phyloP scores from a whole-genome alignment of 2,797 vertebrate genomes.

The Telmatherina bonti region DNA sequence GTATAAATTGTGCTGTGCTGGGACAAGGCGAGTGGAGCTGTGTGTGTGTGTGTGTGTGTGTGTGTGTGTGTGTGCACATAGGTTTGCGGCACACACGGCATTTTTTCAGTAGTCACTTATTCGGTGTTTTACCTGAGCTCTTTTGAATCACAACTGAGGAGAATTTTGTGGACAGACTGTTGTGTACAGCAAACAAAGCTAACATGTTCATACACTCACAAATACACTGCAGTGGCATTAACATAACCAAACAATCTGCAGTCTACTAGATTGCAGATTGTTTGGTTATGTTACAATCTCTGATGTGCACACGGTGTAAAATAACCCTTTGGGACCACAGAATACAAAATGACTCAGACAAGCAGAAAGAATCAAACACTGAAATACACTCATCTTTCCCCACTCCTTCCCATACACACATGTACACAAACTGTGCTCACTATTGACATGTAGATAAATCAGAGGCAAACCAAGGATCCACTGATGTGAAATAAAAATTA shows the following conservation, averaged over 20 bases:
- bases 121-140: slow-evolving; percentile 45
- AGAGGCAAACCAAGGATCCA: slow-evolving; percentile 64
- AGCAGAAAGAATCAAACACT: slow-evolving; percentile 73
- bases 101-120: slow-evolving; percentile 33
- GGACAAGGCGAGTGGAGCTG: slow-evolving; percentile 26
- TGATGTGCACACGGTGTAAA: slow-evolving; percentile 63
- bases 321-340: slow-evolving; percentile 63
- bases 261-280: slow-evolving; percentile 45
- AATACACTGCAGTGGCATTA: slow-evolving; percentile 32
- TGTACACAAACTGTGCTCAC: slow-evolving; percentile 23
- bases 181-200: slow-evolving; percentile 58
- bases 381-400: slow-evolving; percentile 67
- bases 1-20: not conserved
- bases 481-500: slow-evolving; percentile 77
- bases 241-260: slow-evolving; percentile 66
- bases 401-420: slow-evolving; percentile 22
- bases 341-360: slow-evolving; percentile 73
- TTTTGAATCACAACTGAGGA: slow-evolving; percentile 60
- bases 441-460: slow-evolving; percentile 74
- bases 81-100: not conserved
- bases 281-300: slow-evolving; percentile 29
- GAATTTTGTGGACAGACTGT: slow-evolving; percentile 53
- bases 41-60: slow-evolving; percentile 33
- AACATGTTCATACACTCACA: slow-evolving; percentile 31
- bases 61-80: not conserved